Evolutionary conservation across 1,140 invertebrate genomes (phyloP).

Genomic region (Centruroides vittatus): DNA sequence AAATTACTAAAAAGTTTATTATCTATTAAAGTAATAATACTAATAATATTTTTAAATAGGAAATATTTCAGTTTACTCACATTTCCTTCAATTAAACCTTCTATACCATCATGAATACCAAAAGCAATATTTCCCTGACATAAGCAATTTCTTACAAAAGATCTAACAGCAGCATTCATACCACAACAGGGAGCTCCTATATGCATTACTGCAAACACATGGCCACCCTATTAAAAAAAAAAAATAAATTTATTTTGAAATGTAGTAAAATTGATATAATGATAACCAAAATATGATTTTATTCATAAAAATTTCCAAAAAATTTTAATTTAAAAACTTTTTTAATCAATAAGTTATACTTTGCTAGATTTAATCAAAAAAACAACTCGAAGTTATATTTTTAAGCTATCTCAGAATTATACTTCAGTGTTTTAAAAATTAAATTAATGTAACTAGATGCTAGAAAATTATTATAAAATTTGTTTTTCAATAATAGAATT

Average conservation of each 20-base stretch:
- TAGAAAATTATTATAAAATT: no score
- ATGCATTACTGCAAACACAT: conserved; percentile 79
- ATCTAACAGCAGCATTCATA: conserved; percentile 93
- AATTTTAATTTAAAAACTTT: background rate
- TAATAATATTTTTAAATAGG: no score
- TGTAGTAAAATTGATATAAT: conserved; percentile 3
- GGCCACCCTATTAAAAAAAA: conserved; percentile 2
- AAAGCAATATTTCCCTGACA: conserved; percentile 72
- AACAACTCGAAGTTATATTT: no score
- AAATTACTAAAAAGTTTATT: background rate
- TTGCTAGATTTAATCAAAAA: no score
- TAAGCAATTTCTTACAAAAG: conserved; percentile 88
- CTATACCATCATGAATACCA: conserved; percentile 86
- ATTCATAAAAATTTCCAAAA: no score
- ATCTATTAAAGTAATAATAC: no score
- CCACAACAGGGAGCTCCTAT: conserved; percentile 96
- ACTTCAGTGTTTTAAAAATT: no score
- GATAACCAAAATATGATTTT: background rate
- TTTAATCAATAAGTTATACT: no score
- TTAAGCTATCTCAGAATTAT: no score
- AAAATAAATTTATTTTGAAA: background rate
- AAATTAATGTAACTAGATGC: no score
- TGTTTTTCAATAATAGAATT: no score
- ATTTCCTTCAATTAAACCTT: conserved; percentile 69
- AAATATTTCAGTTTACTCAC: conserved; percentile 1